Percentiles rank a stretch among this genome's conserved stretches.
Conservation (phyloP, 2,113 vertebrate species). For the Marmota flaviventris region DNA sequence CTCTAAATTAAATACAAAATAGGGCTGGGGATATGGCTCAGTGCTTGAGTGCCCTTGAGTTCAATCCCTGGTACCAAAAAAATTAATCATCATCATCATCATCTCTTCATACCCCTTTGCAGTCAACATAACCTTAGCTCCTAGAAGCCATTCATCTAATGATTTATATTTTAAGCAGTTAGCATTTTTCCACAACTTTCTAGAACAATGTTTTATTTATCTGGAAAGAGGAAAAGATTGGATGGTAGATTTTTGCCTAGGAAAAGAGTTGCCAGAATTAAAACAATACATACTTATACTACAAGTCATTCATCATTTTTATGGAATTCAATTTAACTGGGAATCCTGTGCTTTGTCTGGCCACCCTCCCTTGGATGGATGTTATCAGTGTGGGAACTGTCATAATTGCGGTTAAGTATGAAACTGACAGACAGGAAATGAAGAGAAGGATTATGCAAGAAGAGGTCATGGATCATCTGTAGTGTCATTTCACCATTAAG, state of each 20-base stretch:
- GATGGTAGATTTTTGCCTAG: not conserved
- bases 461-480: not conserved
- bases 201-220: constrained; percentile 1
- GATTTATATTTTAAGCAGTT: constrained; percentile 25
- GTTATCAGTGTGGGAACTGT: not conserved
- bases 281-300: not conserved
- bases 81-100: too few relatives aligned
- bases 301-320: constrained; percentile 4
- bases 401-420: constrained; percentile 24
- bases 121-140: not conserved
- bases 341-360: not conserved
- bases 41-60: too few relatives aligned
- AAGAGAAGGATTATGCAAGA: not conserved
- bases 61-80: too few relatives aligned
- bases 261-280: not conserved
- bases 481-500: not conserved
- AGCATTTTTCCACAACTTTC: not conserved
- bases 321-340: not conserved
- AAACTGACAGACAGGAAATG: not conserved
- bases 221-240: not conserved
- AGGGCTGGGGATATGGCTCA: too few relatives aligned
- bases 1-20: too few relatives aligned
- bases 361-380: not conserved
- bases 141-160: not conserved
- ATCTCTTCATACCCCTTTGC: not conserved